These are phyloP conservation scores for Desoria tigrina DNA, from an alignment of 2,888 invertebrate species.

Conservation along the genomic window DNA sequence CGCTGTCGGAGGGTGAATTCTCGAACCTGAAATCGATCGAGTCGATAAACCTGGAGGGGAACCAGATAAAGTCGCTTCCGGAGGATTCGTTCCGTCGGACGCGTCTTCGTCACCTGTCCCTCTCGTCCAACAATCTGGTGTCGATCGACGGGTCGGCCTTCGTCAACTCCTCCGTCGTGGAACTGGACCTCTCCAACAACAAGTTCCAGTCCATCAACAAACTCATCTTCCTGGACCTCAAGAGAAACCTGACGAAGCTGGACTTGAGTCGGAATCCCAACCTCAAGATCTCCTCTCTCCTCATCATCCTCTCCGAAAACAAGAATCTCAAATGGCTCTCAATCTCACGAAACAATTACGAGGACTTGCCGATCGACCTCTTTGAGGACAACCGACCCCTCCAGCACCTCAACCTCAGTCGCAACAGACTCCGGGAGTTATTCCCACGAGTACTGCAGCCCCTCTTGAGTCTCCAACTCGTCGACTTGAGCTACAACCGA, in stretches of 20 bases:
- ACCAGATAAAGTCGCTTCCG: slow-evolving; percentile 72
- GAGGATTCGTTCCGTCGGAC: slow-evolving; percentile 66
- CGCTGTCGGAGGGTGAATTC: too few relatives aligned
- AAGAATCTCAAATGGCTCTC: slow-evolving; percentile 43
- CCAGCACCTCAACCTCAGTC: slow-evolving; percentile 69
- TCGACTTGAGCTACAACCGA: slow-evolving; percentile 74
- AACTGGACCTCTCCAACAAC: slow-evolving; percentile 74
- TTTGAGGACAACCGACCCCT: slow-evolving; percentile 65
- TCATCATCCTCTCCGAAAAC: slow-evolving; percentile 49
- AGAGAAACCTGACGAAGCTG: too few relatives aligned
- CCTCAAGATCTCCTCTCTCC: slow-evolving; percentile 39
- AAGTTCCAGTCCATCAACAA: slow-evolving; percentile 70
- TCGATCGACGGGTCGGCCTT: slow-evolving; percentile 74
- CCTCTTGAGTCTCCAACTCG: slow-evolving; percentile 63
- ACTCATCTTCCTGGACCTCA: slow-evolving; percentile 62
- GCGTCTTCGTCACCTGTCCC: slow-evolving; percentile 62
- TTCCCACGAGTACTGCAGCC: slow-evolving; percentile 63
- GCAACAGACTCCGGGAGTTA: slow-evolving; percentile 67
- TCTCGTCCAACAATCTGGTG: slow-evolving; percentile 73
- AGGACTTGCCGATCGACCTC: slow-evolving; percentile 62
- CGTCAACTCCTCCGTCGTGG: slow-evolving; percentile 68
- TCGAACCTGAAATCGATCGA: slow-evolving; percentile 68
- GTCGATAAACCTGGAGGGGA: slow-evolving; percentile 70
- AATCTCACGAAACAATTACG: slow-evolving; percentile 63
- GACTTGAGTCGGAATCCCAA: slow-evolving; percentile 70